Conservation (phyloP, 2,888 invertebrate genomes). For the Entomobrya proxima region DNA sequence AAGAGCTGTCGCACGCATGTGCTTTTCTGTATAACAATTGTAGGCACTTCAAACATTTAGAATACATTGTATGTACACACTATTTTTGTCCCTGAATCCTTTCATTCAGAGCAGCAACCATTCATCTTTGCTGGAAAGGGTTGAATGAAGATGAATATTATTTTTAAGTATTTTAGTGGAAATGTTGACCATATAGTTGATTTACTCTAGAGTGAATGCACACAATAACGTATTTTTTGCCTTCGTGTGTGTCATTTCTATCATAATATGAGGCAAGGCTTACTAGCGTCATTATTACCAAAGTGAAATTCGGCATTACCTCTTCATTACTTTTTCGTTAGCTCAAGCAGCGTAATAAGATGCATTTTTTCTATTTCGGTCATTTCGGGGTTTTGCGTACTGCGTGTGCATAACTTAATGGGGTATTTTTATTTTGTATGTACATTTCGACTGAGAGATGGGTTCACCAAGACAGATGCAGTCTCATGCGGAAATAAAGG, state of each 20-base stretch:
- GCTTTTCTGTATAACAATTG: constrained; percentile 2
- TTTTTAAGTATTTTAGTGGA: constrained; percentile 23
- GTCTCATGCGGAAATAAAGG: constrained; percentile 53
- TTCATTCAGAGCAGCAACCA: constrained; percentile 39
- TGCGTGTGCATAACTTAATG: background rate
- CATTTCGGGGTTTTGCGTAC: constrained; percentile 8
- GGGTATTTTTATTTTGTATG: background rate
- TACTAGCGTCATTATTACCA: constrained; percentile 24
- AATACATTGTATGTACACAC: constrained; percentile 12
- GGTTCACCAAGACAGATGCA: constrained; percentile 52
- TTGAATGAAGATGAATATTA: constrained; percentile 27
- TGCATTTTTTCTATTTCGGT: constrained; percentile 27
- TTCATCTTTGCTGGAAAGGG: constrained; percentile 53
- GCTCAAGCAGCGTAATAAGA: constrained; percentile 14
- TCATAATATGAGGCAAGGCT: constrained; percentile 20
- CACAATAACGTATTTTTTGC: constrained; percentile 23
- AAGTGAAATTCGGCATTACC: constrained; percentile 23
- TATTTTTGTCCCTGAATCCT: constrained; percentile 57
- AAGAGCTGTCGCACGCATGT: constrained; percentile 37
- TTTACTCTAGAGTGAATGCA: constrained; percentile 15
- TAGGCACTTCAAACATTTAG: constrained; percentile 40
- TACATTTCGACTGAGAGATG: constrained; percentile 3
- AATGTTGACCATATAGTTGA: constrained; percentile 17
- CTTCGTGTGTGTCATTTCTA: constrained; percentile 64
- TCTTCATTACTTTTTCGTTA: constrained; percentile 42